Evolutionary conservation across 2,888 invertebrate genomes (phyloP).

Genomic region (Congeria kusceri): DNA sequence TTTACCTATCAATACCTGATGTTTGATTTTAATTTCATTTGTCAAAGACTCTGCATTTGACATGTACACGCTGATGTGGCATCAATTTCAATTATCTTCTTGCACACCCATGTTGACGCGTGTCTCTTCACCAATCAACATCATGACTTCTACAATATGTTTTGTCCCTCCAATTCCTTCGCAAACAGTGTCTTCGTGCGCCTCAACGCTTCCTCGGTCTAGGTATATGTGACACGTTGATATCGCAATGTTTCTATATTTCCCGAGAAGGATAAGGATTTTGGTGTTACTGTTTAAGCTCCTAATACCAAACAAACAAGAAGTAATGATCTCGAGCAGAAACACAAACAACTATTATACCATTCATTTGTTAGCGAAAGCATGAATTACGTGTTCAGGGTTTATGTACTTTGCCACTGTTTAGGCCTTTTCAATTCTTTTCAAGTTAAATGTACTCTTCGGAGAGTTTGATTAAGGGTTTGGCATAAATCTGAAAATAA

Average conservation of each 20-base stretch:
- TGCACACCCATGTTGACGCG: neutral
- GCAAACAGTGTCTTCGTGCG: too few species aligned
- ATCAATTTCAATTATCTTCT: neutral
- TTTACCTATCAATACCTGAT: too few species aligned
- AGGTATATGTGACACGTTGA: too few species aligned
- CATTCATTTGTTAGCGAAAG: constrained; percentile 27
- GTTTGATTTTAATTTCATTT: too few species aligned
- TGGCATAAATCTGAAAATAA: constrained; percentile 54
- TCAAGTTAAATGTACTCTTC: constrained; percentile 45
- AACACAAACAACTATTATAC: constrained; percentile 39
- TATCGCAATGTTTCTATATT: too few species aligned
- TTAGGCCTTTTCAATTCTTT: constrained; percentile 36
- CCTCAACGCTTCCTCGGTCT: too few species aligned
- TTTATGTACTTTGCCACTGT: constrained; percentile 29
- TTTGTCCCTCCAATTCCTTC: too few species aligned
- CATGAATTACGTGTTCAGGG: constrained; percentile 29
- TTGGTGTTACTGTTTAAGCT: constrained; percentile 9
- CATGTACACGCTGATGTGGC: neutral
- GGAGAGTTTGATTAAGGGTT: constrained; percentile 51
- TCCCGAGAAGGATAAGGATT: too few species aligned
- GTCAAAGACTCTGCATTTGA: too few species aligned
- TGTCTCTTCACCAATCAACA: neutral
- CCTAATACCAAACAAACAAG: constrained; percentile 48
- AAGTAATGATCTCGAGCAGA: constrained; percentile 43
- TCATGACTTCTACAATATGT: too few species aligned